Base-by-base conservation (phyloP, 2,113 vertebrate species). In the Grus americana region DNA sequence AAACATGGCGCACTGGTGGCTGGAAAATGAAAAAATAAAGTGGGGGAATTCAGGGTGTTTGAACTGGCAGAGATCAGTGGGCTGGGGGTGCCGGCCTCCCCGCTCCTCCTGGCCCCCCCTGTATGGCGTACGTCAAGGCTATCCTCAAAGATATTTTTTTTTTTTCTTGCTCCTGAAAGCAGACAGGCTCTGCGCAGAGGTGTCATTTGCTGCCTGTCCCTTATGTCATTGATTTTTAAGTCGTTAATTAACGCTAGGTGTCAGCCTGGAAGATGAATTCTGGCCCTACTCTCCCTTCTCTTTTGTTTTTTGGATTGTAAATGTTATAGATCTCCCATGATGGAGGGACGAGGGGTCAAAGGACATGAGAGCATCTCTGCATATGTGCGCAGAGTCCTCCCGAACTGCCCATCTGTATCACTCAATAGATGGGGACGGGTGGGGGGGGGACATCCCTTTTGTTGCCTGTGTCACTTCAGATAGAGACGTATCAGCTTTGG, bases 181-280 rank as follows among this genome's bases (percentile, higher is more conserved):
- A 97, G 92, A 86, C 91, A 91, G 90, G 81, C 92, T 94, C 93
- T 84, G 95, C 29, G 17, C 96, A 95, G 96, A 98, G 97, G 98
- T 98, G 98, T 98, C 98, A 98, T 98, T 98, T 98, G 98, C 98
- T 83, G 97, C 97, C 98, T 98, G 98, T 98, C 98, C 97, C 98
- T 97, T 96, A 90, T 98, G 97, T 98, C 98, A 98, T 98, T 98
- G 98, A 98, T 98, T 98, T 98, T 97, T 97, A 98, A 98, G 98
- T 98, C 97, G 95, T 98, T 98, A 98, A 98, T 98, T 98, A 98
- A 98, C 97, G 98, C 95, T 97, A 93, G 98, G 97, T 98, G 98
- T 98, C 98, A 98, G 97, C 92, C 96, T 94, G 94, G 97, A 98
- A 98, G 98, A 98, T 98, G 98, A 98, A 98, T 98, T 98, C 98